phyloP scores from a whole-genome alignment of 2,797 vertebrate species.

The Paguma larvata region DNA sequence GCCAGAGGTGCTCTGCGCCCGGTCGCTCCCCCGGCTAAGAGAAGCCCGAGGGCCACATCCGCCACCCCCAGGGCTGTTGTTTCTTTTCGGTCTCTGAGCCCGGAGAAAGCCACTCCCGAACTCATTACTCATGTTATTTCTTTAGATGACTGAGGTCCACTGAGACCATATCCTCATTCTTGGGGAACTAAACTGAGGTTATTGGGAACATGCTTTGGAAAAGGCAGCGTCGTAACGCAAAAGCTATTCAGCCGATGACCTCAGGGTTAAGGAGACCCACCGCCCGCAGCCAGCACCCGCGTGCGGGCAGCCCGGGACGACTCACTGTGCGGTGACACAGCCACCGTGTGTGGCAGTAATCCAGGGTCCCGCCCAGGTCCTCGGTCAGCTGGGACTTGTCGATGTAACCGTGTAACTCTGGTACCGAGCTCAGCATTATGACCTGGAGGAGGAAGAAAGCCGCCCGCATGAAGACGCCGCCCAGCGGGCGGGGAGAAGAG shows the following conservation, averaged over 20 bases:
- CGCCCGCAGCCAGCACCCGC: accelerated
- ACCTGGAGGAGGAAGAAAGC: slow-evolving; percentile 89
- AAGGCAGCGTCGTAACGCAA: slow-evolving; percentile 48
- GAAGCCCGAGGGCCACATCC: not conserved
- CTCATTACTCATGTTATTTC: slow-evolving; percentile 83
- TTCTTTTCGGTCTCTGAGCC: slow-evolving; percentile 59
- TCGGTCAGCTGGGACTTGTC: slow-evolving; percentile 96
- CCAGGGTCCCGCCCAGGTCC: slow-evolving; percentile 97
- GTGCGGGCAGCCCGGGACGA: not conserved
- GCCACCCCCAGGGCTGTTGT: not conserved
- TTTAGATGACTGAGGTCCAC: slow-evolving; percentile 85
- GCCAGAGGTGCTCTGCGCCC: not conserved
- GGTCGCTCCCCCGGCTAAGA: slow-evolving; percentile 46
- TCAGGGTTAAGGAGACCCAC: accelerated
- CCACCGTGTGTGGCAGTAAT: slow-evolving; percentile 98
- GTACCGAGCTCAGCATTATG: slow-evolving; percentile 98
- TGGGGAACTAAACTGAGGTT: slow-evolving; percentile 74
- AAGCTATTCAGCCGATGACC: not conserved
- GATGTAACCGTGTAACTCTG: slow-evolving; percentile 97
- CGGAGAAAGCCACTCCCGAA: slow-evolving; percentile 84
- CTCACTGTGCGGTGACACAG: slow-evolving; percentile 96
- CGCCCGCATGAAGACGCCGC: not conserved
- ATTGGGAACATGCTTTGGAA: slow-evolving; percentile 71
- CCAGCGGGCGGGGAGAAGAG: accelerated
- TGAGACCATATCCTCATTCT: slow-evolving; percentile 85